A percentile compares a stretch with the other conserved stretches of the same genome.
Evolutionary conservation across 2,888 invertebrate genomes (phyloP).

Genomic region (Amiota communis): DNA sequence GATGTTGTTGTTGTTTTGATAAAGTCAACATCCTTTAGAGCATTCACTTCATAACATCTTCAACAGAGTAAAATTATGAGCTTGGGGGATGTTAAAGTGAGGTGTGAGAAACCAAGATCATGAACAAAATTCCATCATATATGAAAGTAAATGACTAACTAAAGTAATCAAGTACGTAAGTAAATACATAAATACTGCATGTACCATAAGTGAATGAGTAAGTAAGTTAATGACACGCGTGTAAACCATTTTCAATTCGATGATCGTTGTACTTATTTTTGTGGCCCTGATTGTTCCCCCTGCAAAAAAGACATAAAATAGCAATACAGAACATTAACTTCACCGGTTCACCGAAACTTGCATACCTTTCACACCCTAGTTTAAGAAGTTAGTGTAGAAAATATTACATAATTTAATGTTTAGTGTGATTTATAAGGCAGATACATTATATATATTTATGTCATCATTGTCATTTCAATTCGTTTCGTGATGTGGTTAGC

Average conservation of each 20-base stretch:
- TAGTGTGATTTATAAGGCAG: no score
- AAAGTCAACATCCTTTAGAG: conserved; percentile 69
- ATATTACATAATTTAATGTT: no score
- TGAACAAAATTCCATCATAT: background rate
- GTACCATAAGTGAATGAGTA: conserved; percentile 24
- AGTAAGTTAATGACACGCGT: conserved; percentile 42
- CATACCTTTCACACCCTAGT: no score
- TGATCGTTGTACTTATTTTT: conserved; percentile 27
- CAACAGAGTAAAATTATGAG: background rate
- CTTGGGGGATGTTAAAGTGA: background rate
- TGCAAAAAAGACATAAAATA: background rate
- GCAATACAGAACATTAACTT: background rate
- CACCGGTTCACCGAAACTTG: background rate
- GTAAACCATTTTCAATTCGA: conserved; percentile 2
- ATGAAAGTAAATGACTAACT: background rate
- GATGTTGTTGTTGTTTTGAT: conserved; percentile 28
- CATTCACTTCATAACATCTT: conserved; percentile 53
- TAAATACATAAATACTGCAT: background rate
- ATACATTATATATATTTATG: no score
- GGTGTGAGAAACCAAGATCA: conserved; percentile 10
- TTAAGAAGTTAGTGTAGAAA: no score
- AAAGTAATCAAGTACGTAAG: conserved; percentile 34
- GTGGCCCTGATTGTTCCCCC: background rate
- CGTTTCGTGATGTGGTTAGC: no score
- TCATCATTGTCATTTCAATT: no score